Conservation (phyloP, 2,888 invertebrate species). For the Metopia argyrocephala region DNA sequence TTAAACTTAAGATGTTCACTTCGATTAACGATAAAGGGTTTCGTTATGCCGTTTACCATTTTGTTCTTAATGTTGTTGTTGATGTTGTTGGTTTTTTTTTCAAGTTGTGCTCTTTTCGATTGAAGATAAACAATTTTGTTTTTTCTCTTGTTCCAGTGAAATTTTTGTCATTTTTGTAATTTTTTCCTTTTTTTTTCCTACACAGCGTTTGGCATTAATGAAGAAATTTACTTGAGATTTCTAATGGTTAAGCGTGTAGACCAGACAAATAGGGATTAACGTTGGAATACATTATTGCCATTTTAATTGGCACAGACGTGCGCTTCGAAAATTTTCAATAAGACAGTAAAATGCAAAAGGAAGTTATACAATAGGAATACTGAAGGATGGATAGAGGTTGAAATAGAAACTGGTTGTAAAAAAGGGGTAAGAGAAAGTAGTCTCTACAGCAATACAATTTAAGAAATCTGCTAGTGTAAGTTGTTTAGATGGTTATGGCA, state of each 20-base stretch:
- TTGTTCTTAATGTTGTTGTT: conserved; percentile 23
- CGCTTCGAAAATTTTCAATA: not conserved
- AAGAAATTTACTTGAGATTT: conserved; percentile 21
- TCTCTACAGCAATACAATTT: no score
- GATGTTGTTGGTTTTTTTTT: conserved; percentile 54
- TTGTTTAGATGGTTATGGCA: no score
- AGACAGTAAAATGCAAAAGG: no score
- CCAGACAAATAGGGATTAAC: not conserved
- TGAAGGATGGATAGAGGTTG: no score
- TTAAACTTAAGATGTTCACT: conserved; percentile 51
- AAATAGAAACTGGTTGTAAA: no score
- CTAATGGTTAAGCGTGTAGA: not conserved
- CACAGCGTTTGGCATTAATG: not conserved
- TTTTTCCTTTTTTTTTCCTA: not conserved
- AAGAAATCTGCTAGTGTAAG: no score
- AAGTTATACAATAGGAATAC: no score
- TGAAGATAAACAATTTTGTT: conserved; percentile 47
- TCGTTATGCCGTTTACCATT: conserved; percentile 13
- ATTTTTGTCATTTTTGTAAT: conserved; percentile 46
- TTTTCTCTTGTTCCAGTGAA: conserved; percentile 32
- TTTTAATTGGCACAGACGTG: not conserved
- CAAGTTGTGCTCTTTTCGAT: conserved; percentile 28
- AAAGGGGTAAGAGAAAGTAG: no score
- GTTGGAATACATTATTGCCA: not conserved
- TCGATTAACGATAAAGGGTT: conserved; percentile 58